phyloP scores from a whole-genome alignment of 2,888 invertebrate genomes.

The Trissolcus brochymenae region DNA sequence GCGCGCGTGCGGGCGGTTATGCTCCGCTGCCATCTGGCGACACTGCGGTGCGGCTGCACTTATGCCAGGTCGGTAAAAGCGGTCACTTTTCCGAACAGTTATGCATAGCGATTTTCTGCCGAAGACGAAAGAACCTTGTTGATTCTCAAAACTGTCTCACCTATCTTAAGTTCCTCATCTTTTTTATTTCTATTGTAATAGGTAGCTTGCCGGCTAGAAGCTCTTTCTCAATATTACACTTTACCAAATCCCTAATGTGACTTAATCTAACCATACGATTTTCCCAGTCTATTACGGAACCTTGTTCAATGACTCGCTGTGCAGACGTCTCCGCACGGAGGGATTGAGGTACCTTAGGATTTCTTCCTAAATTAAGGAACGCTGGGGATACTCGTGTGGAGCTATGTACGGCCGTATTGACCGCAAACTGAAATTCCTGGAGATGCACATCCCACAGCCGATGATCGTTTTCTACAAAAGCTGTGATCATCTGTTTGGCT shows the following conservation, averaged over 20 bases:
- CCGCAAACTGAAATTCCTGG: background rate
- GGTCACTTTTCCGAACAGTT: no score
- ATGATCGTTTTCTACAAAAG: constrained; percentile 3
- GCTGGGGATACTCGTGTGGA: background rate
- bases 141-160: background rate
- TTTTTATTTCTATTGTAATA: constrained; percentile 1
- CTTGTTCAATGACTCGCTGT: background rate
- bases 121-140: background rate
- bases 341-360: background rate
- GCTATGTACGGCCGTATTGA: background rate
- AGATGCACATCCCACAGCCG: no score
- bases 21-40: no score
- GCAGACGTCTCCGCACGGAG: background rate
- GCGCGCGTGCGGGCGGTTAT: no score
- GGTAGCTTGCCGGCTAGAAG: background rate
- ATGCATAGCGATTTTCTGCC: background rate
- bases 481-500: constrained; percentile 9
- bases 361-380: background rate
- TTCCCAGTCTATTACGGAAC: background rate
- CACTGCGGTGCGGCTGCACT: no score
- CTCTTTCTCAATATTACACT: background rate
- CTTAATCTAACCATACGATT: constrained; percentile 1
- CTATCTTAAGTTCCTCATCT: background rate
- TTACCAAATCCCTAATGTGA: background rate
- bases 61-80: no score